phyloP scores from a whole-genome alignment of 2,888 invertebrate genomes.

The Hirtodrosophila cameraria region DNA sequence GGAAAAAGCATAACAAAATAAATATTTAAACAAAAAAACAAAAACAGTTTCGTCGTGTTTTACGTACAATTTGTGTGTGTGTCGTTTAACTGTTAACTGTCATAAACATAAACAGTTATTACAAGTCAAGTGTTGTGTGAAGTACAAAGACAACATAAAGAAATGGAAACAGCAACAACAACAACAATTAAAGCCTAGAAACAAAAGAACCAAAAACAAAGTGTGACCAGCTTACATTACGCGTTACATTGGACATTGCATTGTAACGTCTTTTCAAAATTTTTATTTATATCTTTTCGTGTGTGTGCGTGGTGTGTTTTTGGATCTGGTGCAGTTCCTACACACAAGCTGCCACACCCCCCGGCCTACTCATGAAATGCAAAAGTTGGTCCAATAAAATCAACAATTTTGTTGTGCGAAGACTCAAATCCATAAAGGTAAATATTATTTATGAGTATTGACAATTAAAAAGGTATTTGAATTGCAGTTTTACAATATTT shows the following conservation, averaged over 20 bases:
- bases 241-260: constrained; percentile 19
- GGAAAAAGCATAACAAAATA: constrained; percentile 10
- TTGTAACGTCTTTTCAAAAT: constrained; percentile 23
- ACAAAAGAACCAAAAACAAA: constrained; percentile 14
- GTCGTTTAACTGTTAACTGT: constrained; percentile 40
- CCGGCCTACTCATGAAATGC: constrained; percentile 84
- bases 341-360: constrained; percentile 12
- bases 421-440: constrained; percentile 84
- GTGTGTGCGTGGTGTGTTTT: constrained; percentile 17
- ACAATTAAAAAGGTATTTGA: not conserved
- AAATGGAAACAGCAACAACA: constrained; percentile 27
- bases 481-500: too few relatives aligned
- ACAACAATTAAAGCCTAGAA: constrained; percentile 15
- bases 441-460: too few relatives aligned
- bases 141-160: constrained; percentile 12
- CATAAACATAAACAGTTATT: constrained; percentile 13
- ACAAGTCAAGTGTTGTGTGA: constrained; percentile 18
- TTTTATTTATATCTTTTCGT: not conserved
- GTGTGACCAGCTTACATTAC: constrained; percentile 17
- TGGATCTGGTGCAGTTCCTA: constrained; percentile 32
- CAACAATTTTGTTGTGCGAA: constrained; percentile 84
- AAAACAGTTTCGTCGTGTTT: constrained; percentile 21
- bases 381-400: constrained; percentile 84
- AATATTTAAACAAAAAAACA: constrained; percentile 2
- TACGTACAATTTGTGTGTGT: constrained; percentile 12